A percentile compares a stretch with the other conserved stretches of the same genome.
phyloP scores from a whole-genome alignment of 2,888 invertebrate species.

The Eumerus sabulonum region DNA sequence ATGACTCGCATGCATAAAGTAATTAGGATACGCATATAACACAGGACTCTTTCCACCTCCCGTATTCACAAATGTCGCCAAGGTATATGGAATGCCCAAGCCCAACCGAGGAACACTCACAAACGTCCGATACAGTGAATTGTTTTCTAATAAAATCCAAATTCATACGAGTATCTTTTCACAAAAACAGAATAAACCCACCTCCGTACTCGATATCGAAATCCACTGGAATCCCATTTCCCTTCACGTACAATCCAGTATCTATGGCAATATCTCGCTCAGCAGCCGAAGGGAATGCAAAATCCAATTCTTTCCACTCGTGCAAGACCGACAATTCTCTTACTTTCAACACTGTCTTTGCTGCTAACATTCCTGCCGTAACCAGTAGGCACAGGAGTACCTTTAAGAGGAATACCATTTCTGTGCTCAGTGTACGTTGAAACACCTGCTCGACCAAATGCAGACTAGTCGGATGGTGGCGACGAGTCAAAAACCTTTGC shows the following conservation, averaged over 20 bases:
- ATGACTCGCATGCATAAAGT: conserved; percentile 82
- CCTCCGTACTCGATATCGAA: conserved; percentile 76
- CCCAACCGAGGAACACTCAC: conserved; percentile 87
- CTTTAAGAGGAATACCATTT: conserved; percentile 22
- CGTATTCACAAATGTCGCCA: conserved; percentile 82
- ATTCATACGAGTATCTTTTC: not conserved
- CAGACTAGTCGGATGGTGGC: conserved; percentile 16
- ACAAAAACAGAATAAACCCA: conserved; percentile 17
- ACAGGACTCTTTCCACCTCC: conserved; percentile 75
- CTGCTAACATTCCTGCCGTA: not conserved
- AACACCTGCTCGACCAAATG: conserved; percentile 32
- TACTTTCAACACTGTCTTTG: conserved; percentile 22
- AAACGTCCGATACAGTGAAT: conserved; percentile 81
- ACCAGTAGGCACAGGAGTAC: conserved; percentile 15
- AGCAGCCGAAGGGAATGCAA: conserved; percentile 80
- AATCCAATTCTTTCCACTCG: conserved; percentile 85
- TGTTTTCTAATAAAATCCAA: conserved; percentile 66
- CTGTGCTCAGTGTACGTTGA: conserved; percentile 26
- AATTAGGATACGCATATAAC: conserved; percentile 83
- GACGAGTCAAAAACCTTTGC: too few relatives aligned
- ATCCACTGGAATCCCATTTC: conserved; percentile 82
- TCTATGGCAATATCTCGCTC: conserved; percentile 79
- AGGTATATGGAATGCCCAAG: conserved; percentile 85
- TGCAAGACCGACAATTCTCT: conserved; percentile 77
- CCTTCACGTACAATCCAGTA: conserved; percentile 81